phyloP scores from a whole-genome alignment of 2,888 invertebrate genomes.

The Eulithis prunata region DNA sequence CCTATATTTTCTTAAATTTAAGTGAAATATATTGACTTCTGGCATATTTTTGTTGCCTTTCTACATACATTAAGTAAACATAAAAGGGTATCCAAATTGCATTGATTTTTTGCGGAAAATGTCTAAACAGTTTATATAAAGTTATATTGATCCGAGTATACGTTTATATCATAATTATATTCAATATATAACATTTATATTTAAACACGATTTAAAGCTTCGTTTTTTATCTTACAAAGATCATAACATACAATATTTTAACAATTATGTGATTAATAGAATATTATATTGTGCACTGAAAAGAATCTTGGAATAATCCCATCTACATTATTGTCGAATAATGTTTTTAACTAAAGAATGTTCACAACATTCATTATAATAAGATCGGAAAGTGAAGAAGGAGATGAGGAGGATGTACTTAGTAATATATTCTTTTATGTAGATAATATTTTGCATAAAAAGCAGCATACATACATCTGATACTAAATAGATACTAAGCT shows the following conservation, averaged over 20 bases:
- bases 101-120: conserved; percentile 15
- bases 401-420: conserved; percentile 10
- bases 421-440: conserved; percentile 3
- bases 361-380: conserved; percentile 61
- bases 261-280: conserved; percentile 31
- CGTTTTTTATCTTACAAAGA: conserved; percentile 70
- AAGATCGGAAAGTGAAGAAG: conserved; percentile 18
- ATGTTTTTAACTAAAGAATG: conserved; percentile 58
- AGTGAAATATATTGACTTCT: not conserved
- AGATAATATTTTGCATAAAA: conserved; percentile 13
- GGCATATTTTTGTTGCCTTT: not conserved
- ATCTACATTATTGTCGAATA: conserved; percentile 79
- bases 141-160: conserved; percentile 31
- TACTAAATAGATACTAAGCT: conserved; percentile 27
- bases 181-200: conserved; percentile 49
- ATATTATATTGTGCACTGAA: conserved; percentile 36
- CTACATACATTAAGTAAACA: not conserved
- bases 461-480: conserved; percentile 18
- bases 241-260: conserved; percentile 52
- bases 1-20: no score
- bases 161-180: conserved; percentile 33
- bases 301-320: conserved; percentile 48
- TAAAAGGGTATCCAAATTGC: not conserved
- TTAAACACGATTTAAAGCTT: conserved; percentile 81
- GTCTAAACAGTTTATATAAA: conserved; percentile 11